Evolutionary conservation across 2,888 invertebrate genomes (phyloP).

Genomic region (Podotricha telesiphe): DNA sequence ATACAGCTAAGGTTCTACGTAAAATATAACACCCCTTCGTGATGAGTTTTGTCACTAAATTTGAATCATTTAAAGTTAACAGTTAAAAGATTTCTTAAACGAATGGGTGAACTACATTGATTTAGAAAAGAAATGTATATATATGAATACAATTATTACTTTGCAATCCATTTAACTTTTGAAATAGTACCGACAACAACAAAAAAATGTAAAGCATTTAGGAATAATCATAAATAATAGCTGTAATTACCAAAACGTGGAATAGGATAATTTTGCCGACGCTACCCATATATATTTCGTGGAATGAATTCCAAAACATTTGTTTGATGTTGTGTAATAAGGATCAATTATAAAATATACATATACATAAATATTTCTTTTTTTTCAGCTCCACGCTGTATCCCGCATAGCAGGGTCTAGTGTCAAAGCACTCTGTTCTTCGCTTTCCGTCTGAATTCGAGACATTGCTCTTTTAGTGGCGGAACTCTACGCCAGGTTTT

Average conservation of each 20-base stretch:
- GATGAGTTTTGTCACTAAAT: neutral
- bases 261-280: conserved; percentile 68
- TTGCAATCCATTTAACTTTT: neutral
- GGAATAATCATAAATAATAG: conserved; percentile 75
- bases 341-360: conserved; percentile 79
- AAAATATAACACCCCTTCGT: neutral
- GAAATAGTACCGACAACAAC: conserved; percentile 36
- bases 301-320: conserved; percentile 81
- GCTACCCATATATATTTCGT: conserved; percentile 72
- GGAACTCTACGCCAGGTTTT: neutral
- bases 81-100: too few relatives aligned
- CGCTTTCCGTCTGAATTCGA: neutral
- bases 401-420: neutral
- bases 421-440: neutral
- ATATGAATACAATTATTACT: neutral
- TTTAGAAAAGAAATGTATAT: too few relatives aligned
- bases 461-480: neutral
- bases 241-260: conserved; percentile 61
- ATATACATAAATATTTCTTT: conserved; percentile 41
- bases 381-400: neutral
- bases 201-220: conserved; percentile 53
- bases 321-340: conserved; percentile 82
- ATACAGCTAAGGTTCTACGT: too few relatives aligned
- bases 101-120: too few relatives aligned
- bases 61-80: too few relatives aligned